Evolutionary conservation across 2,888 invertebrate genomes (phyloP).

Genomic region (Volucella inflata): DNA sequence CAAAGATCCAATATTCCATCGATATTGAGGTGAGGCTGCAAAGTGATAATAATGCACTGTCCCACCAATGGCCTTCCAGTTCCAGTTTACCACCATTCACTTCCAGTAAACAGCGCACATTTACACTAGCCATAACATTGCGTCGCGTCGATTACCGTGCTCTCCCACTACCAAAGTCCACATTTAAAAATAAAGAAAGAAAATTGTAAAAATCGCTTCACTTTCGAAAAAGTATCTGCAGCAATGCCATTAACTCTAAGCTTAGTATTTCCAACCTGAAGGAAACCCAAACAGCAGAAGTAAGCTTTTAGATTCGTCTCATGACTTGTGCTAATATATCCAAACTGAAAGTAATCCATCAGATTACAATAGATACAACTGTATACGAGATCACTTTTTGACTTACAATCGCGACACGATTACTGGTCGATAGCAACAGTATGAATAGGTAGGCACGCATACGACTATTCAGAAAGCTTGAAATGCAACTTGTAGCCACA

Average conservation of each 20-base stretch:
- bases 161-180: conserved; percentile 3
- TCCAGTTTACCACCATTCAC: conserved; percentile 54
- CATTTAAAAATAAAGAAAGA: conserved; percentile 10
- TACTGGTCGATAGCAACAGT: conserved; percentile 35
- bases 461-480: conserved; percentile 40
- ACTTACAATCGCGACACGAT: conserved; percentile 29
- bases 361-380: conserved; percentile 53
- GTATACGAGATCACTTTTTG: conserved; percentile 60
- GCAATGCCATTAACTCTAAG: neutral
- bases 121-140: conserved; percentile 10
- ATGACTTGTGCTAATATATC: conserved; percentile 30
- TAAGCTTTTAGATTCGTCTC: conserved; percentile 53
- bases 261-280: conserved; percentile 8
- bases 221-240: conserved; percentile 56
- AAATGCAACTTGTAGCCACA: conserved; percentile 1
- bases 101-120: conserved; percentile 55
- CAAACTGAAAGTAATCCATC: conserved; percentile 51
- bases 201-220: conserved; percentile 49
- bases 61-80: conserved; percentile 48
- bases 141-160: too few species aligned
- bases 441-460: neutral
- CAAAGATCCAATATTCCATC: conserved; percentile 11
- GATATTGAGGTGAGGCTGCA: conserved; percentile 33
- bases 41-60: conserved; percentile 28
- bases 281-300: neutral